Evolutionary conservation across 2,888 invertebrate species (phyloP), one percentile per base, ranked within the genome.

Genomic region (Mesoligia furuncula): DNA sequence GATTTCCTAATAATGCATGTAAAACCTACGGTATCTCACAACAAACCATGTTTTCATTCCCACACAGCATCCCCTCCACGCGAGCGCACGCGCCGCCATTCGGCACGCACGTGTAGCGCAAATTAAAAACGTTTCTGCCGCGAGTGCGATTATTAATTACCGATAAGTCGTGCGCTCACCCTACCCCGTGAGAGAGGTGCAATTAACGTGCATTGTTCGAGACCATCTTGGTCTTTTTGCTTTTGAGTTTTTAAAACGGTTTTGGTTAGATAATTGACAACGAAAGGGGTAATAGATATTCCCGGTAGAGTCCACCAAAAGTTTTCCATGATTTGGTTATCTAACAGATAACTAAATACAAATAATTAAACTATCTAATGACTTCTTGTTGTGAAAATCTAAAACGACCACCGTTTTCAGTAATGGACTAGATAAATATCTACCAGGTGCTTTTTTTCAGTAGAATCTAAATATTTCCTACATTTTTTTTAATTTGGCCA

Each of bases 61-160:
- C 89, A 88, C 87, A 86, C 87, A 86, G 74, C 86, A 79, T 77
- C 84, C 77, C 83, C 73, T 72, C 73, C 73, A 65, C 59, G 59
- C 57, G 69, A 79, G 84, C 89, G 92, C 96, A 95, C 96, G 95
- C 94, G 95, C 87, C 94, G 83, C 83, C 93, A 93, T 95, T 94
- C 93, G 95, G 77, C 90, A 90, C 90, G 95, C 96, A 95, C 96
- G 96, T 95, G 96, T 91, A 89, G 84, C 87, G 92, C 93, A 94
- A 96, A 96, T 95, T 95, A 95, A 95, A 96, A 95, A 94, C 94
- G 94, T 94, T 95, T 95, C 91, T 90, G 89, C 90, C 83, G 88
- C 85, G 90, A 88, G 90, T 89, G 90, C 91, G 92, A 92, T 93
- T 94, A 94, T 95, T 95, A 95, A 95, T 95, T 93, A 95, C 92